Base-by-base conservation (phyloP, 1,140 invertebrate genomes). In the Octopus sinensis region DNA sequence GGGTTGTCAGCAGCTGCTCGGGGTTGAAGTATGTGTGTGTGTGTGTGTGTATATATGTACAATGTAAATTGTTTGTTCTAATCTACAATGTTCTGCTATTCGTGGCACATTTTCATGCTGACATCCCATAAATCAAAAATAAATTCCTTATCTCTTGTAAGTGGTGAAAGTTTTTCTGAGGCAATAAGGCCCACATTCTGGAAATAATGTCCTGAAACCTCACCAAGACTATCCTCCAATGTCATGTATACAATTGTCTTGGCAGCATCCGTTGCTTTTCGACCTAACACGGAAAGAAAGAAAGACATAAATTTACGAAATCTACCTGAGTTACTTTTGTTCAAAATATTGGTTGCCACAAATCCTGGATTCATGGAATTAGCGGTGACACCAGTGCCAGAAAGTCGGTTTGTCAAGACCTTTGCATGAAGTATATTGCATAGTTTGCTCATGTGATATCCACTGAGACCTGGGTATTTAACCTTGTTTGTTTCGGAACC, bases 391-490 rank as follows among this genome's bases (percentile, higher is more conserved):
- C 92, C 94, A 23, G 94, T 93, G 51, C 94, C 95, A 90, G 96
- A 93, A 17, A 97, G 89, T 82, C 94, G 92, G 83, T 94, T 92
- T 0, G 95, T 94, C 81, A 98, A 88, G 90, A 97, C 96, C 76
- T 93, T 92, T 0, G 95, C 94, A 88, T 97, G 97, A 23, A 95
- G 93, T 81, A 98, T 95, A 86, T 97, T 96, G 3, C 95, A 95
- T 85, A 96, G 94, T 89, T 98, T 98, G 0, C 95, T 96, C 95
- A 82, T 92, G 92, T 90, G 97, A 98, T 10, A 95, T 95, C 56
- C 90, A 91, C 30, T 51, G 4, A 78, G n/a, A 17, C n/a, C 10
- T 51, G 52, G 77, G 52, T 78, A 78, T 78, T 51, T 78, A n/a
- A 51, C 91, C n/a, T 93, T 88, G 80, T 79, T 84, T 53, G 82